phyloP scores from a whole-genome alignment of 2,888 invertebrate genomes.

The Seira musarum region DNA sequence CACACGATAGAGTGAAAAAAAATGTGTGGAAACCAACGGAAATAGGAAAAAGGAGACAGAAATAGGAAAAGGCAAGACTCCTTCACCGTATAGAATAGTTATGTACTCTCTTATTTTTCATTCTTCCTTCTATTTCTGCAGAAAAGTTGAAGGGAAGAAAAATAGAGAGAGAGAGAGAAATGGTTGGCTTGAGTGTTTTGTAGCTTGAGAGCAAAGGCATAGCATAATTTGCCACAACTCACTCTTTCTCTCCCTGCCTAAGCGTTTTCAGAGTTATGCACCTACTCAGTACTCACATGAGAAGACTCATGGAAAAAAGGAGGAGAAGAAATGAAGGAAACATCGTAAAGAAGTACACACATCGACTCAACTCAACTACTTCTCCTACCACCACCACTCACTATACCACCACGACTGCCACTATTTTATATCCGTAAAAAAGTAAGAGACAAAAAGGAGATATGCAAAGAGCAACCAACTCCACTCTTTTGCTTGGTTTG shows the following conservation, averaged over 20 bases:
- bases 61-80: slow-evolving; percentile 49
- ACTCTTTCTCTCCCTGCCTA: too few species aligned
- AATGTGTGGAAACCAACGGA: slow-evolving; percentile 32
- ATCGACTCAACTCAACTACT: slow-evolving; percentile 51
- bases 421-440: slow-evolving; percentile 34
- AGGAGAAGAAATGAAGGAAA: slow-evolving; percentile 61
- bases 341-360: slow-evolving; percentile 60
- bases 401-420: slow-evolving; percentile 44
- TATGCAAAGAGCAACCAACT: slow-evolving; percentile 37
- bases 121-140: not conserved
- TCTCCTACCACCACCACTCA: slow-evolving; percentile 47
- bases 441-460: not conserved
- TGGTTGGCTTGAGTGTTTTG: not conserved
- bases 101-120: not conserved
- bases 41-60: slow-evolving; percentile 26
- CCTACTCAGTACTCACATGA: not conserved
- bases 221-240: too few species aligned
- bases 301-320: slow-evolving; percentile 41
- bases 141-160: not conserved
- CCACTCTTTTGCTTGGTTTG: slow-evolving; percentile 42
- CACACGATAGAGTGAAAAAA: slow-evolving; percentile 23
- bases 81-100: slow-evolving; percentile 9
- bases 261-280: not conserved
- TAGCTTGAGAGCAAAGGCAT: not conserved
- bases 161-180: not conserved